Evolutionary conservation across 2,113 vertebrate genomes (phyloP).

Genomic region (Ursus arctos): DNA sequence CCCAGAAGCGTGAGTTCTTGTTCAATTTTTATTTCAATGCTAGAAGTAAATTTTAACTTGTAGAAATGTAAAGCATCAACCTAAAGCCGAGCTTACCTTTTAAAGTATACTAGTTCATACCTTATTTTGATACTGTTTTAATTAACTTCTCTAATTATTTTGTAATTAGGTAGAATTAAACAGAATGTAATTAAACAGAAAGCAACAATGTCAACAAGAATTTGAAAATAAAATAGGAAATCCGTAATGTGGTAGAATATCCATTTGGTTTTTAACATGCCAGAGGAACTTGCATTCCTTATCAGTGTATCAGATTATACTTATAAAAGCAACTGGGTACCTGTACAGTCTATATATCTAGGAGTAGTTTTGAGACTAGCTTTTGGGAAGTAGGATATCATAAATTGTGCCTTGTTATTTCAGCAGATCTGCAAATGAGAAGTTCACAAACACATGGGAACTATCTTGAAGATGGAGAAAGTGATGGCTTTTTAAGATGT

Average conservation of each 20-base stretch:
- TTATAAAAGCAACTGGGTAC: not conserved
- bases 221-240: slow-evolving; percentile 57
- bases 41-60: slow-evolving; percentile 62
- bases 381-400: not conserved
- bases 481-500: slow-evolving; percentile 94
- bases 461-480: slow-evolving; percentile 87
- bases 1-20: not conserved
- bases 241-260: slow-evolving; percentile 7
- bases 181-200: slow-evolving; percentile 52
- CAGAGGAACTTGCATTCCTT: not conserved
- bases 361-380: not conserved
- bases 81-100: slow-evolving; percentile 31
- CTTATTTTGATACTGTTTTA: slow-evolving; percentile 45
- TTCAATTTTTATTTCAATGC: slow-evolving; percentile 45
- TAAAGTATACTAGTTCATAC: not conserved
- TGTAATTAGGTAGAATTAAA: slow-evolving; percentile 37
- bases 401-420: slow-evolving; percentile 71
- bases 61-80: slow-evolving; percentile 14
- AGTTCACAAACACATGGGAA: slow-evolving; percentile 72
- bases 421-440: slow-evolving; percentile 82
- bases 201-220: slow-evolving; percentile 15
- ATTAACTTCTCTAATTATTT: slow-evolving; percentile 46
- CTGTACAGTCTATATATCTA: not conserved
- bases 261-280: slow-evolving; percentile 41
- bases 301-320: not conserved